Percentiles rank a stretch among this genome's conserved stretches.
Conservation (phyloP, 2,888 invertebrate species). For the Zeuzera pyrina region DNA sequence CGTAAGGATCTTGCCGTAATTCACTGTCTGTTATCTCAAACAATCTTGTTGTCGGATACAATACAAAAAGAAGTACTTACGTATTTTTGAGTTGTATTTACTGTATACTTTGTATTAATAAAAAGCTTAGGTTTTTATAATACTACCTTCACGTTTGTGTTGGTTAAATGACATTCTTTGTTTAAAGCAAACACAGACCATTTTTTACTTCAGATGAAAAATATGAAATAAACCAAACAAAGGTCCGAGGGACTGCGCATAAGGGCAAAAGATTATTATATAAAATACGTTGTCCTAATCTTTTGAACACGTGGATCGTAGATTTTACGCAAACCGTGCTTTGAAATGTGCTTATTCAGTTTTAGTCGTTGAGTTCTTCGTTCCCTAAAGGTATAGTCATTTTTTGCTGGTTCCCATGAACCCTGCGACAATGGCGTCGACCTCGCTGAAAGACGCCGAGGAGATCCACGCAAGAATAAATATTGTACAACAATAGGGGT, state of each 20-base stretch:
- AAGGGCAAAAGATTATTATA: constrained; percentile 43
- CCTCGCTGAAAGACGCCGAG: constrained; percentile 60
- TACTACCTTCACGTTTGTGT: neutral
- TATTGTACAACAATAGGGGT: constrained; percentile 66
- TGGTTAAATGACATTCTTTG: constrained; percentile 9
- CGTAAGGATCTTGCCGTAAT: constrained; percentile 32
- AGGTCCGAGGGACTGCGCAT: constrained; percentile 28
- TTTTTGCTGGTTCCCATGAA: constrained; percentile 72
- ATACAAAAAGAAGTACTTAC: constrained; percentile 10
- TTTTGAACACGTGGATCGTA: constrained; percentile 58
- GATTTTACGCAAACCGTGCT: constrained; percentile 30
- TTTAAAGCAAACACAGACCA: constrained; percentile 12
- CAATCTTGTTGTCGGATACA: constrained; percentile 32
- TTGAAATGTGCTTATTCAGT: constrained; percentile 67
- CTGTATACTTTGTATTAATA: too few species aligned
- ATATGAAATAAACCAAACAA: too few species aligned
- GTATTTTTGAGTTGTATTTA: constrained; percentile 4
- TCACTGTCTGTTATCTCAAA: constrained; percentile 46
- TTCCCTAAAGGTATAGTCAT: constrained; percentile 54
- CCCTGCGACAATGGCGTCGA: constrained; percentile 62
- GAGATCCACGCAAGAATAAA: constrained; percentile 70
- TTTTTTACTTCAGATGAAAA: neutral
- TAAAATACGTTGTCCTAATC: constrained; percentile 43
- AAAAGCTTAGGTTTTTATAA: too few species aligned
- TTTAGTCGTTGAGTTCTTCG: constrained; percentile 43